A percentile compares a stretch with the other conserved stretches of the same genome.
phyloP scores from a whole-genome alignment of 2,797 vertebrate genomes.

The Thaleichthys pacificus region DNA sequence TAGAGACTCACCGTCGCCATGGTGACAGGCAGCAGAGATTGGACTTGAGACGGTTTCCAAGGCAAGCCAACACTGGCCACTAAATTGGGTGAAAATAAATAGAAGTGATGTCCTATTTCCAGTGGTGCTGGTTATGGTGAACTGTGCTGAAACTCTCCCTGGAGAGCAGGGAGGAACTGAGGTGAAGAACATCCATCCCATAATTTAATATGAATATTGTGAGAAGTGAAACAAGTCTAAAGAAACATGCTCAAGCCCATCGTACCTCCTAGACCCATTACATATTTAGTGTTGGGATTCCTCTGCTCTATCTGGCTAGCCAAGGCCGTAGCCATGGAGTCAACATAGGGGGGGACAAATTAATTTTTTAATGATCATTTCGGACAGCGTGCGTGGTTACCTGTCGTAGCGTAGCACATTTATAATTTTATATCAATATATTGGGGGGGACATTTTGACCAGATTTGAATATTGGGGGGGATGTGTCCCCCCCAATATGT shows the following conservation, averaged over 20 bases:
- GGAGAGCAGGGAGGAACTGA: conserved; percentile 27
- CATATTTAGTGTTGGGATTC: too few species aligned
- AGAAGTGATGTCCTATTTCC: conserved; percentile 66
- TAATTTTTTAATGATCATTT: too few species aligned
- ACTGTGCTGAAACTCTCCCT: conserved; percentile 33
- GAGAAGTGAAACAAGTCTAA: conserved; percentile 15
- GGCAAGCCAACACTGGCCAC: conserved; percentile 46
- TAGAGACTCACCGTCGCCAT: conserved; percentile 60
- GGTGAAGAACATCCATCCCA: conserved; percentile 4
- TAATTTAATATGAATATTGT: conserved; percentile 28
- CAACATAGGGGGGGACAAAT: too few species aligned
- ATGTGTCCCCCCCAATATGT: too few species aligned
- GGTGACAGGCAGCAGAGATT: conserved; percentile 59
- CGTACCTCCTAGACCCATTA: background rate
- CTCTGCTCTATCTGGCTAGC: too few species aligned
- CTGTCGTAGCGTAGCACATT: too few species aligned
- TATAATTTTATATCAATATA: too few species aligned
- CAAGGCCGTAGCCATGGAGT: too few species aligned
- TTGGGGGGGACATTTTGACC: too few species aligned
- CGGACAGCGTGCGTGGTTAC: too few species aligned
- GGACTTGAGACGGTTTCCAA: conserved; percentile 56
- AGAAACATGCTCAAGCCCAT: background rate
- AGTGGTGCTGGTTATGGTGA: conserved; percentile 41
- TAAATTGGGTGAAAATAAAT: conserved; percentile 68
- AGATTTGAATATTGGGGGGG: too few species aligned